Conservation (phyloP, 1,140 invertebrate genomes). For the Drosophila teissieri region DNA sequence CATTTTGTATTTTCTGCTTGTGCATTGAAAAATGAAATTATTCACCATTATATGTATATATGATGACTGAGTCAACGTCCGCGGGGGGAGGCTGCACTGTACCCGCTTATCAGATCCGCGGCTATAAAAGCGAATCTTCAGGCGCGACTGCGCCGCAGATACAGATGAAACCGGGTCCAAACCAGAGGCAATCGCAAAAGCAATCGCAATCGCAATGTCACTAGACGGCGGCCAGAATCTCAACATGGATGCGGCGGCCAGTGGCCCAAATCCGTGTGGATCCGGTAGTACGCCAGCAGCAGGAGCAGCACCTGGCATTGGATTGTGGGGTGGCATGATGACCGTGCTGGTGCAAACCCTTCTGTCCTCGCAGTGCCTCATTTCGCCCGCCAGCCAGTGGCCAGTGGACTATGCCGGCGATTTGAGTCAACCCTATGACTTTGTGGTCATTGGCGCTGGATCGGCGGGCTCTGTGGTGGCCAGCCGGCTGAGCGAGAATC, state of each 20-base stretch:
- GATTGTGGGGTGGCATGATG: conserved; percentile 81
- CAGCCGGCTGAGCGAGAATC: conserved; percentile 86
- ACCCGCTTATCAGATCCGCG: conserved; percentile 45
- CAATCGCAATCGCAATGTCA: conserved; percentile 41
- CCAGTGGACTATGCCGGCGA: conserved; percentile 86
- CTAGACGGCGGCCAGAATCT: conserved; percentile 7
- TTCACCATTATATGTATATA: not conserved
- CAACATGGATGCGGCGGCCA: conserved; percentile 2
- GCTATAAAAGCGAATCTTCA: conserved; percentile 58
- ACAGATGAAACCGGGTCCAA: conserved; percentile 8
- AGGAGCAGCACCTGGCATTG: conserved; percentile 13
- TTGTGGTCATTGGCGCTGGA: conserved; percentile 87
- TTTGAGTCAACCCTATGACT: conserved; percentile 84
- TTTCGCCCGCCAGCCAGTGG: conserved; percentile 86
- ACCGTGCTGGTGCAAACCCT: conserved; percentile 86
- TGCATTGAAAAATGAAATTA: not conserved
- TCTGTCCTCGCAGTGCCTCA: conserved; percentile 86
- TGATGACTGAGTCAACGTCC: conserved; percentile 7
- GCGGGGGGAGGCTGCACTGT: conserved; percentile 6
- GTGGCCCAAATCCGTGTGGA: conserved; percentile 8
- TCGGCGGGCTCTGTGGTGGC: conserved; percentile 88
- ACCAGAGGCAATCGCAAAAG: not conserved
- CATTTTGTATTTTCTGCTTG: not conserved
- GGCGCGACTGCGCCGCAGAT: conserved; percentile 28
- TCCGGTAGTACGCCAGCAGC: not conserved